Percentiles rank a stretch among this genome's conserved stretches.
Evolutionary conservation across 2,797 vertebrate genomes (phyloP).

Genomic region (Scolopax bukidnonensis): DNA sequence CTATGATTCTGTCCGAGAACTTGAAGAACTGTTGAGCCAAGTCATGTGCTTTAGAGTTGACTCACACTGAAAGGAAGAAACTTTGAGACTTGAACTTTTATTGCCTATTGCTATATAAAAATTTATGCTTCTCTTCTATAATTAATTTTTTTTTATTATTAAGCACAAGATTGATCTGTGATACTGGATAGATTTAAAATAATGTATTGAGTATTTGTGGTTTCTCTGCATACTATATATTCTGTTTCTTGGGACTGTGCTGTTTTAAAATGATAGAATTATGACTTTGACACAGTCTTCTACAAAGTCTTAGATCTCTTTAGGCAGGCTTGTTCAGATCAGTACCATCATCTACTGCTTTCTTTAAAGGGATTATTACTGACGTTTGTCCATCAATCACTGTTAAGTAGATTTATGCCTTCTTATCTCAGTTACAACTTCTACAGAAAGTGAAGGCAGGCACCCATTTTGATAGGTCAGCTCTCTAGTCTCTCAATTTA

Average conservation of each 20-base stretch:
- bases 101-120: not conserved
- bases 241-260: not conserved
- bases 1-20: not conserved
- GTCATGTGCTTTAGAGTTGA: not conserved
- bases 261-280: not conserved
- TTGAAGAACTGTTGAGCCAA: not conserved
- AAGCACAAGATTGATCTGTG: not conserved
- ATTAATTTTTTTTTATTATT: not conserved
- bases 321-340: not conserved
- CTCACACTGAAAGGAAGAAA: not conserved
- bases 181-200: not conserved
- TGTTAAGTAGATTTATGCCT: not conserved
- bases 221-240: not conserved
- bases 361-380: not conserved
- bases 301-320: not conserved
- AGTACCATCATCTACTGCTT: not conserved
- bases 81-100: not conserved
- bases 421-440: not conserved
- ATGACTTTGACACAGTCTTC: not conserved
- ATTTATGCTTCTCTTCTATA: not conserved
- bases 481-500: not conserved
- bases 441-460: not conserved
- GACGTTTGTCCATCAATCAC: not conserved
- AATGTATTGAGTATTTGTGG: not conserved
- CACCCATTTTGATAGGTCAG: not conserved